A percentile compares a stretch with the other conserved stretches of the same genome.
These are phyloP conservation scores for Chelon auratus DNA, from an alignment of 2,797 vertebrate species.

Conservation along the genomic window DNA sequence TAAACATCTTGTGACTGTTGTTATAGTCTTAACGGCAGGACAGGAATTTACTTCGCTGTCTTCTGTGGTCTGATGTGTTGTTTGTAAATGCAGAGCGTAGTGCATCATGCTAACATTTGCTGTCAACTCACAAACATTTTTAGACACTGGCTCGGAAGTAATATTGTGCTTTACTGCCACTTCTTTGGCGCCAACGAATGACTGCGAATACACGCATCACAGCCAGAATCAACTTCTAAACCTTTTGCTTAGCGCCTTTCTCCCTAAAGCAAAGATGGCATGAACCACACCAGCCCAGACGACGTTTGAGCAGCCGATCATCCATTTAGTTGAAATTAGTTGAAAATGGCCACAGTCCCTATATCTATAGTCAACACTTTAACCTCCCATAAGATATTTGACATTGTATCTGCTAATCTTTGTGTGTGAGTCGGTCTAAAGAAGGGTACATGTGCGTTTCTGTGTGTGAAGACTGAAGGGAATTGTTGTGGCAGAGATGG, in stretches of 20 bases:
- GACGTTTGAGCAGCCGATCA: slow-evolving; percentile 3
- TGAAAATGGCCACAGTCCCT: background rate
- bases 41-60: background rate
- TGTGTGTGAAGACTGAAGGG: slow-evolving; percentile 58
- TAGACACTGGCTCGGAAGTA: background rate
- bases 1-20: background rate
- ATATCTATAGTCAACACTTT: slow-evolving; percentile 1
- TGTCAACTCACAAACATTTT: background rate
- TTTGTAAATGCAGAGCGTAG: background rate
- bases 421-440: slow-evolving; percentile 17
- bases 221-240: background rate
- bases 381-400: slow-evolving; percentile 20
- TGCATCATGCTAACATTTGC: background rate
- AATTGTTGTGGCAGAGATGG: slow-evolving; percentile 66
- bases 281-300: background rate
- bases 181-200: slow-evolving; percentile 5
- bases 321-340: slow-evolving; percentile 10
- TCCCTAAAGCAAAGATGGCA: background rate
- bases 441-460: slow-evolving; percentile 32
- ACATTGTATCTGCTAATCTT: slow-evolving; percentile 18
- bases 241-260: background rate
- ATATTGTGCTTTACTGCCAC: background rate
- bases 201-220: slow-evolving; percentile 7
- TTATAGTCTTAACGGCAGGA: background rate
- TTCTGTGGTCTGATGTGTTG: background rate